Base-by-base conservation (phyloP, 2,113 vertebrate species). In the Amazona guildingii region DNA sequence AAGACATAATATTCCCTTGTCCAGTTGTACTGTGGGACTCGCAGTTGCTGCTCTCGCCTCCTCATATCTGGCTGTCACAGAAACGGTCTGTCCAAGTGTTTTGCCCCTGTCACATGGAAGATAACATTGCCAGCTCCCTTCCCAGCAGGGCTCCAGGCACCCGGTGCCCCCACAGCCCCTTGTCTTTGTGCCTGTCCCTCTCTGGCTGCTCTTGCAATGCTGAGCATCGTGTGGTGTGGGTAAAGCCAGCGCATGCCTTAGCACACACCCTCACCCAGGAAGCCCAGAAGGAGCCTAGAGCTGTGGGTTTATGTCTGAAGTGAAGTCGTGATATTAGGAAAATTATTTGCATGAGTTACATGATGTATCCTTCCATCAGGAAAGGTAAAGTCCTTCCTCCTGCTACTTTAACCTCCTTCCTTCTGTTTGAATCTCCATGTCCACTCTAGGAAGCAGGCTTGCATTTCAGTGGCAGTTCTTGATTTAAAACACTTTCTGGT, bases 171-270 rank as follows among this genome's bases (percentile, higher is more conserved):
- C 43, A 12, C 2, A 1, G 61, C 37, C 85, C 21, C 19, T 57
- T 15, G 7, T 21, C 29, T 39, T 49, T 44, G 44, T 84, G 51
- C 29, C 39, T 27, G 27, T 10, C 54, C 9, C 55, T 17, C 21
- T 48, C 54, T 44, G 68, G 35, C 68, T 93, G 64, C 61, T 79
- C n/a, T 52, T 33, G 69, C 57, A 48, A 7, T 2, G 11, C 41
- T 1, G 2, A 67, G 62, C 17, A 4, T 28, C 28, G 64, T 18
- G 2, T n/a, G 49, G 62, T 1, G 1, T 29, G 37, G 33, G 23
- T 23, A 23, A 69, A 54, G 73, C 31, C 2, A 39, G 33, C 8
- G 28, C 7, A 0, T 24, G 27, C 43, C 54, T 33, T 20, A 10
- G 37, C 37, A 35, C 37, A 4, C 4, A 3, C 31, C 8, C 17